Evolutionary conservation across 2,888 invertebrate genomes (phyloP).

Genomic region (Trachelus stipa): DNA sequence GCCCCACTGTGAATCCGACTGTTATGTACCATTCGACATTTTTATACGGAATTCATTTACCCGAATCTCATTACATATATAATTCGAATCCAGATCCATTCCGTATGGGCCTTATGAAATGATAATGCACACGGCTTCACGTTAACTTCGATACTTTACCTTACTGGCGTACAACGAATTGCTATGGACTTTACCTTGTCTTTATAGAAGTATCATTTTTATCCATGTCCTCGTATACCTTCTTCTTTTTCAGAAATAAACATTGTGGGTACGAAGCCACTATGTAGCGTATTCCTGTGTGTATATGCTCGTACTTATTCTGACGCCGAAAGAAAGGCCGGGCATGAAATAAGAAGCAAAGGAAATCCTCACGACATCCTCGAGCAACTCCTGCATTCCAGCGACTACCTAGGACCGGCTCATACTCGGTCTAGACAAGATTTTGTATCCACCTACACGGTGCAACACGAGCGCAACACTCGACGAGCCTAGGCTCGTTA

Average conservation of each 20-base stretch:
- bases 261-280: neutral
- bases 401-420: constrained; percentile 1
- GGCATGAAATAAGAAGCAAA: neutral
- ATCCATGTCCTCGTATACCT: neutral
- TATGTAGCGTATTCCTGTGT: neutral
- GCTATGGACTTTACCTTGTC: neutral
- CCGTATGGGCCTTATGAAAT: neutral
- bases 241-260: neutral
- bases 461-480: neutral
- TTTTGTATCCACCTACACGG: constrained; percentile 5
- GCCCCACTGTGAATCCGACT: constrained; percentile 20
- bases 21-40: neutral
- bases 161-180: neutral
- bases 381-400: constrained; percentile 4
- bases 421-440: constrained; percentile 4
- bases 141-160: neutral
- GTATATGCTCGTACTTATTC: neutral
- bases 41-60: neutral
- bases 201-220: neutral
- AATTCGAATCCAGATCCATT: neutral
- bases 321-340: neutral
- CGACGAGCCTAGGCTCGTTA: neutral
- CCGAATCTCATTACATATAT: neutral
- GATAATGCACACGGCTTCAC: neutral
- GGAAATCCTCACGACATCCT: neutral